Evolutionary conservation across 2,888 invertebrate species (phyloP), one percentile per base, ranked within the genome.

Genomic region (Drosophila greeni): DNA sequence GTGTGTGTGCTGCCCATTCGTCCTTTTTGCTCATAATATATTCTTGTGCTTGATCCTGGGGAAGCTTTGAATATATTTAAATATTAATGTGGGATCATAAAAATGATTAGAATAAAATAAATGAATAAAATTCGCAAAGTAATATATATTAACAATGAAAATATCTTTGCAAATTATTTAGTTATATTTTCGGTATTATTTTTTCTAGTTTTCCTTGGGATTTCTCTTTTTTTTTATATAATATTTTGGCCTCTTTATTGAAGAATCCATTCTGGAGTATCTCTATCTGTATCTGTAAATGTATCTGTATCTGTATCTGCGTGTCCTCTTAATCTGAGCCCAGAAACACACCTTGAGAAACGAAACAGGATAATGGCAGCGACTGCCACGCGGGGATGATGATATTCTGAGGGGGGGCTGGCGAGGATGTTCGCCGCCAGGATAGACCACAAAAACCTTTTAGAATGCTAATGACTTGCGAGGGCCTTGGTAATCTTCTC

Each of bases 381-480:
- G 51, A 45, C 45, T 56, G 52, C 36, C 23, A 39, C 33, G 43
- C 45, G 51, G 55, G 36, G 36, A 52, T 64, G 45, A 45, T 47
- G 52, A 51, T 51, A 39, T 34, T 52, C 36, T 64, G 40, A 36
- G 55, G 59, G 55, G 59, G 23, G 26, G 6, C 55, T 20, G n/a
- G 20, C 20, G 34, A 62, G 72, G 49, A 56, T 60, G 42, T 61
- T 58, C 54, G 47, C 53, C 31, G 26, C 11, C 45, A 45, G 29
- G 18, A 31, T 36, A 71, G 29, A 79, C 79, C 79, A 75, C 80
- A 53, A 76, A 79, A 79, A 84, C 79, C 79, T 79, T 84, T 79
- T 84, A 84, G 71, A 84, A 79, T 79, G 76, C 79, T 79, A 79
- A 79, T 82, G 82, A 82, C 79, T 79, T 82, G 70, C 77, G 72